phyloP scores from a whole-genome alignment of 2,797 vertebrate genomes.

The Xiphorhynchus erythropygius region DNA sequence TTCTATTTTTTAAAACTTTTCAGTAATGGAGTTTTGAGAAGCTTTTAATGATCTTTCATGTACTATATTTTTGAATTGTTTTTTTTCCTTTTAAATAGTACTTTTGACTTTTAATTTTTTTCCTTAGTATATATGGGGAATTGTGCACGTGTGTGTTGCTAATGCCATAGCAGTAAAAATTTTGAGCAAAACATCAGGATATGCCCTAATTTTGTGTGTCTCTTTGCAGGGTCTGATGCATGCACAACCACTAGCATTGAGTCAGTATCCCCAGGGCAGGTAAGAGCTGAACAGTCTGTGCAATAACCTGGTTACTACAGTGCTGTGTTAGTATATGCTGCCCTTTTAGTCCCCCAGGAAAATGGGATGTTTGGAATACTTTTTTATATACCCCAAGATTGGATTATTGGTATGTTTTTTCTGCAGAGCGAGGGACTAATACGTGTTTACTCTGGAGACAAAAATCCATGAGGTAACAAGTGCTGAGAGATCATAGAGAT shows the following conservation, averaged over 20 bases:
- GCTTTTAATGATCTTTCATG: background rate
- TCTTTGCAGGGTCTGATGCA: constrained; percentile 51
- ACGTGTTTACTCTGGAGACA: background rate
- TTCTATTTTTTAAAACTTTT: background rate
- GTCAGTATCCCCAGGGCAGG: constrained; percentile 50
- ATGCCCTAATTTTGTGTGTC: background rate
- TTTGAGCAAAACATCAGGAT: background rate
- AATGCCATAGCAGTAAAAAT: background rate
- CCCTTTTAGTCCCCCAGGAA: background rate
- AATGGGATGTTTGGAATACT: background rate
- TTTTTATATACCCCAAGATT: background rate
- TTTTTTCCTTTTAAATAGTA: background rate
- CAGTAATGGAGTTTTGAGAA: background rate
- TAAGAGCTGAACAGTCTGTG: constrained; percentile 1
- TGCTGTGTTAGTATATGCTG: background rate
- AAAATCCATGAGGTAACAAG: background rate
- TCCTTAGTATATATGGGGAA: background rate
- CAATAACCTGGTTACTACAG: background rate
- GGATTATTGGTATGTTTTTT: background rate
- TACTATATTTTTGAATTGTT: background rate
- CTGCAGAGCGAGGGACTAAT: background rate
- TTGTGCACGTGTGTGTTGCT: background rate
- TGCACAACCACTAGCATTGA: background rate
- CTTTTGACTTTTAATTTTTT: background rate
- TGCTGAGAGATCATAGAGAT: background rate